Base-by-base conservation (phyloP, 2,113 vertebrate species). In the Chlorodrepanis virens region DNA sequence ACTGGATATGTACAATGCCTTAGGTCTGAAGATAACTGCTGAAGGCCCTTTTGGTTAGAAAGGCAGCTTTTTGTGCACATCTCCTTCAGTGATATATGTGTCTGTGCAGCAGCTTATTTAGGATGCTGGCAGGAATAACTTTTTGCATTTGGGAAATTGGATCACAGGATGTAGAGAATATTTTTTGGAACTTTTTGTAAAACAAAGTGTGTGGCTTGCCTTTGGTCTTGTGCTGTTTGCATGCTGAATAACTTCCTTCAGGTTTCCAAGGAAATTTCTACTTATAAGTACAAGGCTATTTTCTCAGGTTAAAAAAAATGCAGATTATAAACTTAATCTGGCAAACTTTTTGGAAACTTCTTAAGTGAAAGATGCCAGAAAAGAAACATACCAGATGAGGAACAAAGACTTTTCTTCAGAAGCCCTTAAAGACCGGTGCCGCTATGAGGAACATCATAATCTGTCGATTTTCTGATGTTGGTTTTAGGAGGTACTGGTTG, bases 181-280 rank as follows among this genome's bases (percentile, higher is more conserved):
- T 67, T 75, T 76, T 47, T 5, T 19, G 18, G 0, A 83, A 86
- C 17, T 29, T 87, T 28, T 61, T 2, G 2, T 69, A 45, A 75
- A 70, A 23, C 6, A 3, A 81, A 57, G 8, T 25, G 9, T 42
- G 16, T 71, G 14, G 60, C 17, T 72, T 87, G 44, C 35, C 8
- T 47, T 22, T 53, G 37, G 15, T 14, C 12, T 72, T 83, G 19
- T 0, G 0, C 14, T 40, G 8, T 50, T 71, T 60, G 20, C 24
- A 10, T 47, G 33, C 27, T 47, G 56, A 89, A 52, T 47, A 2
- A 7, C n/a, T 81, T 77, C 15, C 4, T 72, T 79, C 9, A 54
- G 11, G 25, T 79, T 84, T 60, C 27, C 12, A 37, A 67, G 39
- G 44, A 47, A 61, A 44, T 85, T 52, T 81, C 25, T 84, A 3